Evolutionary conservation across 2,113 vertebrate species (phyloP), one percentile per base, ranked within the genome.

Genomic region (Oreochromis tanganicae): DNA sequence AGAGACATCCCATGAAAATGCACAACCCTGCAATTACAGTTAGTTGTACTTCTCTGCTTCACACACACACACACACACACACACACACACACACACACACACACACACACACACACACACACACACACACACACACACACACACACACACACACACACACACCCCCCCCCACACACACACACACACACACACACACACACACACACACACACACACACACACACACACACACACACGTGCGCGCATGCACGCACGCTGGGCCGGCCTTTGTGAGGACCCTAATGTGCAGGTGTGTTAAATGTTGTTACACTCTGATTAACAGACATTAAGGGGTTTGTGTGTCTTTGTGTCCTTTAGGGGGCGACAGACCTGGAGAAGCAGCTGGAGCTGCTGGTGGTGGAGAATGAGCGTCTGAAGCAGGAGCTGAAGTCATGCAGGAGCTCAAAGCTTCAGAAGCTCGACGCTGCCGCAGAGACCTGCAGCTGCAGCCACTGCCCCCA

Each of bases 331-430:
- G 21, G 4, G 11, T n/a, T 12, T 24, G 24, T 56, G 63, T 21
- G 3, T 83, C 48, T 34, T 27, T 34, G n/a, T 36, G 29, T 52
- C 88, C 89, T 93, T 17, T 17, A 99, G 98, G 98, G 97, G 5
- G 97, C 97, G 91, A 98, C 97, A 0, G 98, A 99, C 83, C 87
- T 95, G 46, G 98, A 99, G 96, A 99, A 99, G 95, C 98, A 98
- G 94, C 96, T 98, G 85, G 97, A 98, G 93, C 96, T 98, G 89
- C 96, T 99, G 94, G 95, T 94, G 46, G 97, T 97, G 3, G 98
- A 99, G 94, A 99, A 99, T 12, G 95, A 97, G 94, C 97, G 93
- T 27, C 95, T 99, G 93, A 97, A 96, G 88, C 97, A 97, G 92
- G 97, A 98, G 95, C 96, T 98, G 95, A 97, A 96, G 90, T 91